A percentile compares a stretch with the other conserved stretches of the same genome.
Evolutionary conservation across 1,140 invertebrate genomes (phyloP).

Genomic region (Bathynomus jamesi): DNA sequence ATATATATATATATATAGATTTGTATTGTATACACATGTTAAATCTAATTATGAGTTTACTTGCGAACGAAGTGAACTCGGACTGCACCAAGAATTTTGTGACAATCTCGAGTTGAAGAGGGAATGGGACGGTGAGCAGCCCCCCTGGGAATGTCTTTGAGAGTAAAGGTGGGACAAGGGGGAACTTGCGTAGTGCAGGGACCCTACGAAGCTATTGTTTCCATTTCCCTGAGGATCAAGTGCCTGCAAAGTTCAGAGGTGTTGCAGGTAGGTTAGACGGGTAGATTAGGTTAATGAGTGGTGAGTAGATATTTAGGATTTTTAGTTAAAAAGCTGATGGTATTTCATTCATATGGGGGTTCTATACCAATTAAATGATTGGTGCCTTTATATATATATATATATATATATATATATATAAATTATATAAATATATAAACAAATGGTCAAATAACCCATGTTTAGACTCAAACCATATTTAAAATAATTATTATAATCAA

Average conservation of each 20-base stretch:
- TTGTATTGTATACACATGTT: too few relatives aligned
- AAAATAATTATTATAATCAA: too few relatives aligned
- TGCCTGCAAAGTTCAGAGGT: neutral
- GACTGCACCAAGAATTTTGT: slow-evolving; percentile 26
- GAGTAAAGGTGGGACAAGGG: slow-evolving; percentile 31
- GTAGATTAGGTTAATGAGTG: too few relatives aligned
- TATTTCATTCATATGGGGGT: too few relatives aligned
- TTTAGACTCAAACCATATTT: too few relatives aligned
- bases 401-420: neutral
- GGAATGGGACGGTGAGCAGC: slow-evolving; percentile 24
- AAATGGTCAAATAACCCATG: too few relatives aligned
- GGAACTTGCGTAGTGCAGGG: slow-evolving; percentile 34
- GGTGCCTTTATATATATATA: neutral
- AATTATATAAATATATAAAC: neutral
- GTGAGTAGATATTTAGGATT: too few relatives aligned
- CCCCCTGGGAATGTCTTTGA: slow-evolving; percentile 9
- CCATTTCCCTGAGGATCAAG: neutral
- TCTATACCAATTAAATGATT: too few relatives aligned
- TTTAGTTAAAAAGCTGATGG: too few relatives aligned
- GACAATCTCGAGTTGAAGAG: slow-evolving; percentile 22
- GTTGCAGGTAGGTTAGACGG: too few relatives aligned
- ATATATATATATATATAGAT: too few relatives aligned
- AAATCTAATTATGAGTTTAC: slow-evolving; percentile 12
- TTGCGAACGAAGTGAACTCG: slow-evolving; percentile 27
- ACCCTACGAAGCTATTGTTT: slow-evolving; percentile 9